These are phyloP conservation scores for Drosophila teissieri DNA, from an alignment of 1,140 invertebrate genomes.

Conservation along the genomic window DNA sequence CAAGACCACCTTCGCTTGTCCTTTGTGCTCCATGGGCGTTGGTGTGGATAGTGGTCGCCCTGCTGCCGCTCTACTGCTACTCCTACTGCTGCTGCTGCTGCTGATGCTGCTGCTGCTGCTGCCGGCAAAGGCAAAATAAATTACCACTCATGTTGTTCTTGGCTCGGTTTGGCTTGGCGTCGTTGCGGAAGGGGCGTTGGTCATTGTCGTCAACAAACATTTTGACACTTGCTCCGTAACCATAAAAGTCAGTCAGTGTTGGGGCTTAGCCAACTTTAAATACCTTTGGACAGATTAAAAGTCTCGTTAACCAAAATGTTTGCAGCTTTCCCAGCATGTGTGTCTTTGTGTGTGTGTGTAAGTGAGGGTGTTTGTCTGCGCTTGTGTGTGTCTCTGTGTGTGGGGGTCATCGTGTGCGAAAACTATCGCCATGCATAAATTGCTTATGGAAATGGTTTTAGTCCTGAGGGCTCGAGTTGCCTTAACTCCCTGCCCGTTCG, in stretches of 20 bases:
- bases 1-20: slow-evolving; percentile 16
- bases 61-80: slow-evolving; percentile 11
- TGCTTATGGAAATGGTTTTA: slow-evolving; percentile 54
- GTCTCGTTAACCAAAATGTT: slow-evolving; percentile 81
- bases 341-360: slow-evolving; percentile 6
- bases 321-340: slow-evolving; percentile 40
- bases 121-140: slow-evolving; percentile 74
- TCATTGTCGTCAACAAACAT: slow-evolving; percentile 79
- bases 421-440: slow-evolving; percentile 57
- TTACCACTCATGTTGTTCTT: slow-evolving; percentile 68
- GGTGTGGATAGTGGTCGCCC: neutral
- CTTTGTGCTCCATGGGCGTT: slow-evolving; percentile 28
- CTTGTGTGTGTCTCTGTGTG: neutral
- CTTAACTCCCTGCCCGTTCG: neutral
- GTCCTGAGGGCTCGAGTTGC: neutral
- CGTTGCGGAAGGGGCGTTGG: slow-evolving; percentile 29
- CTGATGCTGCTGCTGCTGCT: slow-evolving; percentile 12
- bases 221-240: slow-evolving; percentile 84
- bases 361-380: slow-evolving; percentile 7
- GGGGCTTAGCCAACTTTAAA: slow-evolving; percentile 83
- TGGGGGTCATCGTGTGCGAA: slow-evolving; percentile 40
- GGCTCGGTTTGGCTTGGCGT: slow-evolving; percentile 17
- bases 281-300: slow-evolving; percentile 84
- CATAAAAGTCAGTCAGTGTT: slow-evolving; percentile 84
- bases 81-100: neutral